A percentile compares a stretch with the other conserved stretches of the same genome.
phyloP scores from a whole-genome alignment of 2,888 invertebrate species.

The Drosophila mulleri region DNA sequence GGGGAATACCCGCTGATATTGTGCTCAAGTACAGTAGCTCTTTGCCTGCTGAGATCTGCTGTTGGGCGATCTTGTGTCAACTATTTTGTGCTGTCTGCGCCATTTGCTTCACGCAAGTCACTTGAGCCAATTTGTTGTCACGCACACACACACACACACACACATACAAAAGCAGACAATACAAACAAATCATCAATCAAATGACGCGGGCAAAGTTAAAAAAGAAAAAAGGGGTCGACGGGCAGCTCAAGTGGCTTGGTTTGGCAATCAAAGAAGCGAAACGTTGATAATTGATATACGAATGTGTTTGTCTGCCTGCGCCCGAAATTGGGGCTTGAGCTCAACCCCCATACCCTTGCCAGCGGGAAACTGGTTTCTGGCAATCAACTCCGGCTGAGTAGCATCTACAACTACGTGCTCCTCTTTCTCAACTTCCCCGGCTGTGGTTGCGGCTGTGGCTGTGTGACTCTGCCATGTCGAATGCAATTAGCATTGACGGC shows the following conservation, averaged over 20 bases:
- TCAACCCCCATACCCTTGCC: slow-evolving; percentile 1
- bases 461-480: slow-evolving; percentile 15
- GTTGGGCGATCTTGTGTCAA: slow-evolving; percentile 22
- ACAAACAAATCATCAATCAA: slow-evolving; percentile 80
- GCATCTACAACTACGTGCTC: neutral
- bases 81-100: slow-evolving; percentile 29
- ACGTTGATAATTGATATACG: slow-evolving; percentile 73
- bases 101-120: slow-evolving; percentile 51
- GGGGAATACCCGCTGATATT: neutral
- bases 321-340: slow-evolving; percentile 44
- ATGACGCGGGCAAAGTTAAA: slow-evolving; percentile 56
- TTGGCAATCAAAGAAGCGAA: slow-evolving; percentile 75
- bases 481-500: slow-evolving; percentile 52
- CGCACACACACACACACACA: slow-evolving; percentile 30
- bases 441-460: neutral
- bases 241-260: slow-evolving; percentile 69
- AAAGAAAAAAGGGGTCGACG: slow-evolving; percentile 45
- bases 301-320: slow-evolving; percentile 19
- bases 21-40: slow-evolving; percentile 12
- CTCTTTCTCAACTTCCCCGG: neutral
- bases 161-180: slow-evolving; percentile 11
- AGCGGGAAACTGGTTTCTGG: slow-evolving; percentile 43
- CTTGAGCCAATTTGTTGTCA: slow-evolving; percentile 75
- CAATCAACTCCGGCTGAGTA: slow-evolving; percentile 19
- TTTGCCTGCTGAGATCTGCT: neutral